Base-by-base conservation (phyloP, 2,113 vertebrate species). In the Nothoprocta perdicaria region DNA sequence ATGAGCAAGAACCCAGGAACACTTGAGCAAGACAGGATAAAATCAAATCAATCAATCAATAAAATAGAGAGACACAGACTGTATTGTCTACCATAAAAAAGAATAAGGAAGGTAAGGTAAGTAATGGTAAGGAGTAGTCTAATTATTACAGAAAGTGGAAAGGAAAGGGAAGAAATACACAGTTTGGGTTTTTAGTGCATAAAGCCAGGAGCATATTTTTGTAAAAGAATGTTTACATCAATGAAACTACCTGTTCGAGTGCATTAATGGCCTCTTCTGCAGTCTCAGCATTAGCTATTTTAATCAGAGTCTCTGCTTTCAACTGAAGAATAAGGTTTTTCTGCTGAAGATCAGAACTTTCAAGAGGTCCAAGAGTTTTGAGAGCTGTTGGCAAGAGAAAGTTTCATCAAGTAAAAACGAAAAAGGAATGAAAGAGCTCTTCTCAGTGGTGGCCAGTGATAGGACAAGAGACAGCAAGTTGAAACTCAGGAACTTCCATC, bases 261-360 rank as follows among this genome's bases (percentile, higher is more conserved):
- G 95, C 96, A 84, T 95, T 92, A 80, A 99, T 80, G 52, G 98
- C 98, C 93, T 98, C 98, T 57, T 98, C 97, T 76, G 97, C 98
- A 97, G 98, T 96, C 31, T 95, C 96, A 65, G 87, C 91, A 79
- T 95, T 97, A 73, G 83, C 96, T 85, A 97, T 97, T 96, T 97
- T 97, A 83, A 99, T 95, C 92, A 99, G 96, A 76, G 97, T 97
- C 84, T 98, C 97, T 43, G 98, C 96, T 95, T 98, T 98, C 94
- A 99, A 33, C 80, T 50, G 96, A 63, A 98, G 97, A 97, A 94
- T 93, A 95, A 95, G 85, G 89, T 97, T 95, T 92, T 98, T 97
- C 98, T 97, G 95, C 89, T 24, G 55, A 73, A 91, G 85, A 76
- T 33, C 79, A 55, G 71, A 29, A 22, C 65, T 72, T 62, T 71